These are phyloP conservation scores for Drosophila macrospina DNA, from an alignment of 2,888 invertebrate species.

Conservation along the genomic window DNA sequence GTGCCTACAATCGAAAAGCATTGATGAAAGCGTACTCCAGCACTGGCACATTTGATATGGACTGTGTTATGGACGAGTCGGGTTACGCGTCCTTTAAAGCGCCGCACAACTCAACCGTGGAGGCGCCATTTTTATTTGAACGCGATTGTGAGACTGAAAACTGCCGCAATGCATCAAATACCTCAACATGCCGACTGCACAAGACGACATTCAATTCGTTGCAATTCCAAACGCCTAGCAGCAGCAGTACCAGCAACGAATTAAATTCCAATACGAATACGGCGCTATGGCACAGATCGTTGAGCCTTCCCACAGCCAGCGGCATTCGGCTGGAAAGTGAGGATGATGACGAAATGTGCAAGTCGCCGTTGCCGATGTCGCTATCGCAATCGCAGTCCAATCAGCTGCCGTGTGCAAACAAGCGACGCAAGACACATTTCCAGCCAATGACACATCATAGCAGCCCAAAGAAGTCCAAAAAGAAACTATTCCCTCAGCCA, in stretches of 20 bases:
- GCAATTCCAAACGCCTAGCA: slow-evolving; percentile 59
- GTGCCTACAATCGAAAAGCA: slow-evolving; percentile 57
- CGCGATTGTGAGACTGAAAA: slow-evolving; percentile 63
- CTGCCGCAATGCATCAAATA: slow-evolving; percentile 64
- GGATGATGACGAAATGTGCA: slow-evolving; percentile 27
- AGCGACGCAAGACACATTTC: slow-evolving; percentile 55
- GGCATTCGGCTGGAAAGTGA: slow-evolving; percentile 8
- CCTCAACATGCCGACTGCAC: slow-evolving; percentile 15
- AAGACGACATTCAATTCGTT: slow-evolving; percentile 28
- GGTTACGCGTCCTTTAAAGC: slow-evolving; percentile 68
- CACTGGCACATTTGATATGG: slow-evolving; percentile 46
- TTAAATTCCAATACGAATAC: slow-evolving; percentile 4
- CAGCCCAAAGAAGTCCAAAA: slow-evolving; percentile 74
- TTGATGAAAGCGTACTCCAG: slow-evolving; percentile 33
- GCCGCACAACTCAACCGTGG: slow-evolving; percentile 70
- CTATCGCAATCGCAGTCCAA: slow-evolving; percentile 11
- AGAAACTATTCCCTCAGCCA: slow-evolving; percentile 59
- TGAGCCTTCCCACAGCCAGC: slow-evolving; percentile 13
- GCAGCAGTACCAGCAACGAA: slow-evolving; percentile 1
- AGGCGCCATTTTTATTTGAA: slow-evolving; percentile 73
- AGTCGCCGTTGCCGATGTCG: slow-evolving; percentile 48
- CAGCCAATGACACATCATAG: slow-evolving; percentile 48
- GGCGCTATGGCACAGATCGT: slow-evolving; percentile 33
- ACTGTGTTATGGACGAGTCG: slow-evolving; percentile 65
- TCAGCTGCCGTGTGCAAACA: slow-evolving; percentile 35